Conservation (phyloP, 2,113 vertebrate genomes). For the Tachycineta bicolor region DNA sequence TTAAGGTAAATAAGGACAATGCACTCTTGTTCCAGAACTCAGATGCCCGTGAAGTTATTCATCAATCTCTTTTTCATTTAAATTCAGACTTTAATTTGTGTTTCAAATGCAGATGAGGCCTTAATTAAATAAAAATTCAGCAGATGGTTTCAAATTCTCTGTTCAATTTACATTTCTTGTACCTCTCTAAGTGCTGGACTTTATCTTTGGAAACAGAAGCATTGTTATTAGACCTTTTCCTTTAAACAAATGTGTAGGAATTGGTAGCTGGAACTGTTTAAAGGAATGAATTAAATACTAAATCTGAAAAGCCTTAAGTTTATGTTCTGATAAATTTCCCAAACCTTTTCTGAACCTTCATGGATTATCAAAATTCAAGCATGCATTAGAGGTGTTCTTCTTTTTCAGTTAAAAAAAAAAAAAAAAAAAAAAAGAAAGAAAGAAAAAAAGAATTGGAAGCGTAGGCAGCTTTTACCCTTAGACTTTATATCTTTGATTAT, state of each 20-base stretch:
- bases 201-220: conserved; percentile 6
- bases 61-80: conserved; percentile 69
- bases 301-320: conserved; percentile 21
- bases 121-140: conserved; percentile 71
- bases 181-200: conserved; percentile 46
- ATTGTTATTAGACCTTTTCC: background rate
- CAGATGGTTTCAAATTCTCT: conserved; percentile 55
- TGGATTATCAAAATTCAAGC: background rate
- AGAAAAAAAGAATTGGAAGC: background rate
- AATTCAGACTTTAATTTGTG: conserved; percentile 65
- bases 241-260: conserved; percentile 20
- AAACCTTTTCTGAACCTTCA: background rate
- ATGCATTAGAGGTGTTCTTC: background rate
- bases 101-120: conserved; percentile 67
- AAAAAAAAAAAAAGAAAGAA: background rate
- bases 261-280: background rate
- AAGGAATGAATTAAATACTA: conserved; percentile 14
- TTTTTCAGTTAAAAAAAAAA: background rate
- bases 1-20: conserved; percentile 62
- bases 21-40: conserved; percentile 30
- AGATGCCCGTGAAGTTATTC: conserved; percentile 53
- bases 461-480: background rate
- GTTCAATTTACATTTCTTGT: conserved; percentile 62
- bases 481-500: background rate
- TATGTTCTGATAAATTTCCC: background rate